phyloP scores from a whole-genome alignment of 1,140 invertebrate species.

The Palaemon carinicauda region DNA sequence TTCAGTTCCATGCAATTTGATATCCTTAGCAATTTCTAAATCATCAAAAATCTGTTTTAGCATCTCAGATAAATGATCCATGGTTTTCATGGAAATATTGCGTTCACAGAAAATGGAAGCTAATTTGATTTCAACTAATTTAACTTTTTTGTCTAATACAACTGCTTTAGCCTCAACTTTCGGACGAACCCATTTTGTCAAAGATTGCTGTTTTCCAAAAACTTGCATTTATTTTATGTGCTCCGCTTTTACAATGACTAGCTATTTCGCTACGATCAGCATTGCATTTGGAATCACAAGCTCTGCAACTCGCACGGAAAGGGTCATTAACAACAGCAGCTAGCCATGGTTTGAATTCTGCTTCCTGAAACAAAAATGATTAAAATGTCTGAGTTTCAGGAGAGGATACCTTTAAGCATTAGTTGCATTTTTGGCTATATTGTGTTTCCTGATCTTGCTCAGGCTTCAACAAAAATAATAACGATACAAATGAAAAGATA shows the following conservation, averaged over 20 bases:
- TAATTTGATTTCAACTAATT: too few relatives aligned
- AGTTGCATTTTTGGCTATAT: too few relatives aligned
- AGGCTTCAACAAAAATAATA: too few relatives aligned
- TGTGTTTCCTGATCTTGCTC: too few relatives aligned
- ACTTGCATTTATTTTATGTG: background rate
- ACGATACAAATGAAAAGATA: too few relatives aligned
- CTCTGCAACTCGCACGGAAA: slow-evolving; percentile 10
- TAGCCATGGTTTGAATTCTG: slow-evolving; percentile 32
- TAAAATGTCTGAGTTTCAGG: background rate
- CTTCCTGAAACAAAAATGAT: background rate
- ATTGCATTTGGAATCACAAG: slow-evolving; percentile 7
- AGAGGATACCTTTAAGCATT: too few relatives aligned
- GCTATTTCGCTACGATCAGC: slow-evolving; percentile 19
- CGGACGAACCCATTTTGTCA: slow-evolving; percentile 22
- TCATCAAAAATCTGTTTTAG: slow-evolving; percentile 17
- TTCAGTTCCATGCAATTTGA: slow-evolving; percentile 26
- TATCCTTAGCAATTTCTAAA: slow-evolving; percentile 22
- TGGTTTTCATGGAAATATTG: slow-evolving; percentile 24
- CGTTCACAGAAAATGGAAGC: slow-evolving; percentile 13
- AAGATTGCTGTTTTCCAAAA: slow-evolving; percentile 16
- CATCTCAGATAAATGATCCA: slow-evolving; percentile 22
- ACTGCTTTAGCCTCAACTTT: background rate
- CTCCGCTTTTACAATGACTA: background rate
- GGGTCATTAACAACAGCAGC: slow-evolving; percentile 18
- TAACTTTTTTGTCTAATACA: background rate